Percentiles rank a stretch among this genome's conserved stretches.
phyloP scores from a whole-genome alignment of 2,888 invertebrate species.

The Drosophila lutescens region DNA sequence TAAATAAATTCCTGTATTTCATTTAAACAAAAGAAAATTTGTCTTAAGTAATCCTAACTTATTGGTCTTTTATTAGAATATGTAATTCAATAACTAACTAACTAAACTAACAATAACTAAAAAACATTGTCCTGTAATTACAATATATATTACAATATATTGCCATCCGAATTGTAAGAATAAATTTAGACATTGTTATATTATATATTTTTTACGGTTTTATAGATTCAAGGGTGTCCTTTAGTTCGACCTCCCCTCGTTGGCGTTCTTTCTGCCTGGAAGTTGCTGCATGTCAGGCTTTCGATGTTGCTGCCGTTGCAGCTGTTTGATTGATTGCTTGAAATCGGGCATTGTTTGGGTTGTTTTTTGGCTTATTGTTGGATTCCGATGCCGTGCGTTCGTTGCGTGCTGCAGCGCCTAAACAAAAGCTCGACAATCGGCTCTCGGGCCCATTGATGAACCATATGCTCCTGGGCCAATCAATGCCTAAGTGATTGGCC shows the following conservation, averaged over 20 bases:
- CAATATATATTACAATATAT: too few relatives aligned
- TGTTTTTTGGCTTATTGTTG: constrained; percentile 56
- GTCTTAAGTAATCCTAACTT: too few relatives aligned
- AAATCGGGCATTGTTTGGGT: constrained; percentile 66
- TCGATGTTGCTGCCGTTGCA: constrained; percentile 67
- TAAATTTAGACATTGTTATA: too few relatives aligned
- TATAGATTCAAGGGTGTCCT: neutral
- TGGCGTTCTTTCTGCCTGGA: constrained; percentile 52
- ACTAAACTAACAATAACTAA: too few relatives aligned
- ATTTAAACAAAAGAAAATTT: too few relatives aligned
- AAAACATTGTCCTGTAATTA: too few relatives aligned
- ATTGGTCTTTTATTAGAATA: too few relatives aligned
- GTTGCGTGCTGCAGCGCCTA: constrained; percentile 14
- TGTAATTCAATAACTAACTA: too few relatives aligned
- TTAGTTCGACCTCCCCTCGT: neutral
- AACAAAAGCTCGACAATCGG: constrained; percentile 30
- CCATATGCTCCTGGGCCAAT: constrained; percentile 35
- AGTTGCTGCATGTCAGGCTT: constrained; percentile 72
- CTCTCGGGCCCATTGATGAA: constrained; percentile 31
- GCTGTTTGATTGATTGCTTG: constrained; percentile 83
- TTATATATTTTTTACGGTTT: too few relatives aligned
- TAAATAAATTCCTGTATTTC: too few relatives aligned
- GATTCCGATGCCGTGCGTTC: constrained; percentile 18
- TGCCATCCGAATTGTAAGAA: too few relatives aligned
- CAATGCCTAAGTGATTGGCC: constrained; percentile 27